Conservation (phyloP, 2,113 vertebrate genomes). For the Anolis carolinensis region DNA sequence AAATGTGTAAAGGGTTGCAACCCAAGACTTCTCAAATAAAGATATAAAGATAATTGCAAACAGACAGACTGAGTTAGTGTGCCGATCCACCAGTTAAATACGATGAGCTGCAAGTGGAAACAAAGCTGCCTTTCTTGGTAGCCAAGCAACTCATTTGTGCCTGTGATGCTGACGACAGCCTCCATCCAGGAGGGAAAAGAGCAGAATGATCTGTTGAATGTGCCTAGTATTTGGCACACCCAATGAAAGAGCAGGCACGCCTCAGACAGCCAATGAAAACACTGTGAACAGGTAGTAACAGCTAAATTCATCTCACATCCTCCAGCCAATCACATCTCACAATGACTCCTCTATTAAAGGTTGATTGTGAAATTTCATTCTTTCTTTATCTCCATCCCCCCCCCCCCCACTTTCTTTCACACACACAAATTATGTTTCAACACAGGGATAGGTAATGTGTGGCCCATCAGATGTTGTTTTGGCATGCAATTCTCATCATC, state of each 20-base stretch:
- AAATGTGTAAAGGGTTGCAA: not conserved
- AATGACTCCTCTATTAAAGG: not conserved
- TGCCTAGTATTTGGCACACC: constrained; percentile 42
- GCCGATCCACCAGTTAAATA: not conserved
- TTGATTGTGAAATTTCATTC: rapidly evolving
- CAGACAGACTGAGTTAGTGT: no score
- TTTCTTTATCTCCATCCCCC: not conserved
- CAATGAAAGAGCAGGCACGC: not conserved
- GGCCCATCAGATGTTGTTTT: not conserved
- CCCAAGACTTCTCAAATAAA: not conserved
- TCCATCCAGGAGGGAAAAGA: constrained; percentile 27
- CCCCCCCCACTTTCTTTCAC: not conserved
- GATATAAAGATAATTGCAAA: no score
- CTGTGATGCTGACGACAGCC: not conserved
- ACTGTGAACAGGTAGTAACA: constrained; percentile 46
- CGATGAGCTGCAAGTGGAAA: not conserved
- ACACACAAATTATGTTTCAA: not conserved
- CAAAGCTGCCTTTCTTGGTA: not conserved
- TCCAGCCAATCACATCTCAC: constrained; percentile 1
- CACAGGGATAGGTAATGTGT: not conserved
- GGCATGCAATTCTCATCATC: no score
- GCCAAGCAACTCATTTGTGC: rapidly evolving
- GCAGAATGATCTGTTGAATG: constrained; percentile 15
- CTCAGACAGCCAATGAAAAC: constrained; percentile 16
- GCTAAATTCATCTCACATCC: constrained; percentile 36